Conservation (phyloP, 2,113 vertebrate species). For the Abramis brama region DNA sequence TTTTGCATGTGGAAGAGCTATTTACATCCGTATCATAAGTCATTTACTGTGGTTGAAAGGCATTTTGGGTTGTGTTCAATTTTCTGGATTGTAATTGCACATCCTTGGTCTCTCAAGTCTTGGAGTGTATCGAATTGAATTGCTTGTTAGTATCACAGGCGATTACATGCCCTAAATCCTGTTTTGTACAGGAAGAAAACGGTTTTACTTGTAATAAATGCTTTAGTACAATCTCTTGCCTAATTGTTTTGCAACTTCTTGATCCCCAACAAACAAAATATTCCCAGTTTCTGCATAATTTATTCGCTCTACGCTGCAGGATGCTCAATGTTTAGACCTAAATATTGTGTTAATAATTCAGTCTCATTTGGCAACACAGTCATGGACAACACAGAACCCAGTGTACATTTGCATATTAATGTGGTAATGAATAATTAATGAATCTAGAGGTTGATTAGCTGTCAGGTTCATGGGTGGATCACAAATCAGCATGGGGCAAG, state of each 20-base stretch:
- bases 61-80: not conserved
- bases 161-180: conserved; percentile 9
- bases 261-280: conserved; percentile 1
- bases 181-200: not conserved
- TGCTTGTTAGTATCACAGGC: not conserved
- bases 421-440: conserved; percentile 73
- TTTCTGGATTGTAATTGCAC: not conserved
- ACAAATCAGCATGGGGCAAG: conserved; percentile 53
- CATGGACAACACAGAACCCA: conserved; percentile 58
- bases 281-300: conserved; percentile 42
- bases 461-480: conserved; percentile 65
- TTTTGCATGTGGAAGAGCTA: conserved; percentile 23
- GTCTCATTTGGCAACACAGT: conserved; percentile 64
- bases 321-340: conserved; percentile 25
- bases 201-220: not conserved
- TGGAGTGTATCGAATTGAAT: not conserved
- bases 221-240: not conserved
- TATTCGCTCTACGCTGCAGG: conserved; percentile 28
- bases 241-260: conserved; percentile 43
- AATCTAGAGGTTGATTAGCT: conserved; percentile 64
- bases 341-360: conserved; percentile 68
- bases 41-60: conserved; percentile 17
- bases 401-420: conserved; percentile 75
- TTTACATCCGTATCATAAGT: conserved; percentile 7
- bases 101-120: not conserved